Conservation (phyloP, 2,113 vertebrate species). For the Chloebia gouldiae region DNA sequence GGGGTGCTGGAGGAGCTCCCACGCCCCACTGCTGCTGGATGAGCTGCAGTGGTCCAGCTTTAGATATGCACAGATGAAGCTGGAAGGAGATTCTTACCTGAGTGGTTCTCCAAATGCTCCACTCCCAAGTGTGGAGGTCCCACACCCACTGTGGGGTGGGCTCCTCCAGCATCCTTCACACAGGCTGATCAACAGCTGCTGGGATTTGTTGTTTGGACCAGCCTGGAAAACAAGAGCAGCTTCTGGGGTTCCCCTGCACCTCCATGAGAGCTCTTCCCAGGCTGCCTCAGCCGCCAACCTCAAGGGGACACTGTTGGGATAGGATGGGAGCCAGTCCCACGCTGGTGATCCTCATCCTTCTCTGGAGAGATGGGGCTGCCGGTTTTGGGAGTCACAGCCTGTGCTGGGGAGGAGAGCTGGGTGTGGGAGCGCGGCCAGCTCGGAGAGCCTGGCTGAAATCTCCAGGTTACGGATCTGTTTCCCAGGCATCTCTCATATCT, state of each 20-base stretch:
- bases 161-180: background rate
- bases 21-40: background rate
- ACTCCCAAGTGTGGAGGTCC: background rate
- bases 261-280: background rate
- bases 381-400: background rate
- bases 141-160: too few species aligned
- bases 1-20: background rate
- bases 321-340: background rate
- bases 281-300: slow-evolving; percentile 15
- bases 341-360: background rate
- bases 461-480: background rate
- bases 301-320: slow-evolving; percentile 51
- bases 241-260: background rate
- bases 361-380: background rate
- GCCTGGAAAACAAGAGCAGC: background rate
- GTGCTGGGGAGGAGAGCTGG: background rate
- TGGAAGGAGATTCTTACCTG: accelerated
- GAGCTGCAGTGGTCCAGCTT: accelerated
- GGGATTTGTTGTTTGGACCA: background rate
- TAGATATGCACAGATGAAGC: accelerated
- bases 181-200: background rate
- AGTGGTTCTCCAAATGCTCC: background rate
- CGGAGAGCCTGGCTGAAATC: accelerated
- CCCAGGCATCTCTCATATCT: background rate
- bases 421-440: accelerated